Base-by-base conservation (phyloP, 2,888 invertebrate genomes). In the Morpho deidamia region DNA sequence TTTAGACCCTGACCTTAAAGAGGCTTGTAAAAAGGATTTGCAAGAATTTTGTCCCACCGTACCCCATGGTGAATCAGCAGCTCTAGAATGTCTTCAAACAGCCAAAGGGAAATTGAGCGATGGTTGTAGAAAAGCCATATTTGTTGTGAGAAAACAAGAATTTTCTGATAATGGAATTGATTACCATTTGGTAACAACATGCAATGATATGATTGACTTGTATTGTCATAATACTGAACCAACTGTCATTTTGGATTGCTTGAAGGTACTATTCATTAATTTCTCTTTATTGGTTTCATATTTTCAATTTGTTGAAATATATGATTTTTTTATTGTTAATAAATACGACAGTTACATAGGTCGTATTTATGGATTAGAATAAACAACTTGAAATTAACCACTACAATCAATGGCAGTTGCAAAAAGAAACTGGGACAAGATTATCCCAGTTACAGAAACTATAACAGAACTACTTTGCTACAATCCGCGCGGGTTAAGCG, bases 111-210 rank as follows among this genome's bases (percentile, higher is more conserved):
- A 92, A 65, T 79, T 98, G 53, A 91, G 92, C 9, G 91, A 91
- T 39, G 72, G 78, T 1, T 99, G 99, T 71, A 94, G 95, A 68
- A 93, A 92, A 70, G 93, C 95, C 51, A 84, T 99, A 45, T 98
- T 98, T 82, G 92, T 95, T 70, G 92, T 97, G 9, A 94, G 96
- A 72, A 94, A 94, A 78, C 95, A 96, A 67, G 97, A 97, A 75
- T 93, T 96, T 64, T 91, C 92, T 51, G 97, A 98, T 73, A 96
- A 96, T 76, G 94, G 95, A 2, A 93, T 96, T 39, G 99, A 99
- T 81, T 97, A 95, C 73, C 93, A 95, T 56, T 89, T 99, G 42
- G 90, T 96, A 55, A 95, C 93, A 52, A 94, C 93, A 59, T 99
- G 99, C 76, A 95, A 94, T 73, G 92, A 93, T 64, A 96, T 97